Evolutionary conservation across 2,888 invertebrate genomes (phyloP), one percentile per base, ranked within the genome.

Genomic region (Axea sp.): DNA sequence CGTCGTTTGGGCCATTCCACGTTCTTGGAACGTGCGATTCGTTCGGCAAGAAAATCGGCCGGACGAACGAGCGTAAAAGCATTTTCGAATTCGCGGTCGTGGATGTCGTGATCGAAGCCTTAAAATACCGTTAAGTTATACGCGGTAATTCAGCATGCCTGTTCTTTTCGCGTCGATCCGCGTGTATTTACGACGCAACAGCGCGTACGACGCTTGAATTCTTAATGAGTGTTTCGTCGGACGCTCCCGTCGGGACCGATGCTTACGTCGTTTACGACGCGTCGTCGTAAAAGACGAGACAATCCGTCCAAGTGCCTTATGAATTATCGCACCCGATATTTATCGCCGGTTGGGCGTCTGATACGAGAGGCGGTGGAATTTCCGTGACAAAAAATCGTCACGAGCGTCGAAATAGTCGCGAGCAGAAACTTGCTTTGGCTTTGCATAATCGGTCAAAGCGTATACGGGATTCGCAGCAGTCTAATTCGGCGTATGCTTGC

Each of bases 401-500:
- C 2, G 9, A 28, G 19, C 19, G 19, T 19, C 4, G 19, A n/a
- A n/a, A n/a, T n/a, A n/a, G n/a, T n/a, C n/a, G n/a, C n/a, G n/a
- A n/a, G n/a, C n/a, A n/a, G 7, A 24, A 24, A 24, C 7, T 15
- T 17, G 5, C 17, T 35, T 17, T 4, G 45, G 14, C 14, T 51
- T 51, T 53, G 37, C 53, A 53, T 53, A 35, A 51, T 35, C 12
- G 8, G 9, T 5, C 11, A 9, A 11, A 5, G 37, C 6, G 33
- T 12, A 15, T 6, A n/a, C 17, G 33, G 57, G 47, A 30, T 59
- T 53, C 53, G 39, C 41, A 49, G 67, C 73, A 79, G 77, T 80
- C 75, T 76, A 57, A 73, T 49, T 71, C 64, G 76, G 79, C 80
- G 80, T 80, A 76, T 64, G 62, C 41, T 82, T 81, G 78, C 80